Conservation (phyloP, 2,888 invertebrate genomes). For the Diaphora mendica region DNA sequence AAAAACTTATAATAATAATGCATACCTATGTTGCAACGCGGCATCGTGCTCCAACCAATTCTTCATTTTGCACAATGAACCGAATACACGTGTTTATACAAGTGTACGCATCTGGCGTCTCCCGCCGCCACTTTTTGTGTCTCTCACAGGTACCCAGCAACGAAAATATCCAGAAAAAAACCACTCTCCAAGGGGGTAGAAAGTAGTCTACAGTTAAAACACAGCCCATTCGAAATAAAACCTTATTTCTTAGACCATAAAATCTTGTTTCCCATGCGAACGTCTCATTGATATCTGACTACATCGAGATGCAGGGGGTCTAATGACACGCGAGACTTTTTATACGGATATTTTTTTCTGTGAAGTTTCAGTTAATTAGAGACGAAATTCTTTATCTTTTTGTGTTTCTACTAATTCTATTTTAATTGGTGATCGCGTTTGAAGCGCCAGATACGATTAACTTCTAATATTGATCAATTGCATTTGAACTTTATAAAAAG, state of each 20-base stretch:
- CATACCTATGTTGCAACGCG: neutral
- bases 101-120: constrained; percentile 63
- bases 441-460: constrained; percentile 47
- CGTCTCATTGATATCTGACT: constrained; percentile 29
- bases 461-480: neutral
- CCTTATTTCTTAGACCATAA: constrained; percentile 22
- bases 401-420: constrained; percentile 66
- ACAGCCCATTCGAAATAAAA: constrained; percentile 26
- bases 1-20: neutral
- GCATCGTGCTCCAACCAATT: constrained; percentile 34
- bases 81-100: constrained; percentile 58
- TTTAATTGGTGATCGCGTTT: constrained; percentile 61
- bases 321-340: constrained; percentile 79
- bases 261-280: constrained; percentile 9
- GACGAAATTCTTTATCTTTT: constrained; percentile 61
- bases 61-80: constrained; percentile 55
- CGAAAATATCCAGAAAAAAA: constrained; percentile 69
- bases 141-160: constrained; percentile 72
- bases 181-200: constrained; percentile 67
- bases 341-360: constrained; percentile 53
- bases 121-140: constrained; percentile 65
- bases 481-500: neutral
- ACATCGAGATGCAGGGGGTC: constrained; percentile 68
- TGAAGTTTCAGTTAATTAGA: constrained; percentile 74
- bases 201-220: constrained; percentile 53